Conservation (phyloP, 2,797 vertebrate genomes). For the Stomatorhinus walkeri region DNA sequence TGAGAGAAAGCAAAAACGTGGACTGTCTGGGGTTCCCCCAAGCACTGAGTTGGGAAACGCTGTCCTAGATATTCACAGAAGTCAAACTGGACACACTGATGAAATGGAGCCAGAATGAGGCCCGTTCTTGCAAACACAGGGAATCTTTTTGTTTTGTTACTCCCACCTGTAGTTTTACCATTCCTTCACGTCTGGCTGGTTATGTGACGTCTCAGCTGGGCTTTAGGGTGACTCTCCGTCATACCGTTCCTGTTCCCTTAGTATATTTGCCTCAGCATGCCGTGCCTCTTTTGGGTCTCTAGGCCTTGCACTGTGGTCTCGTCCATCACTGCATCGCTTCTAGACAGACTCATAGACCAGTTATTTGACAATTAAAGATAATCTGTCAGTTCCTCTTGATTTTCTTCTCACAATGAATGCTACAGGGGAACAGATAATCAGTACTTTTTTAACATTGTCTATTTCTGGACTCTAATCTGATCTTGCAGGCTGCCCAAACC, state of each 20-base stretch:
- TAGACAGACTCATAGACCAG: neutral
- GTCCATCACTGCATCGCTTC: neutral
- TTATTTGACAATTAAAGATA: neutral
- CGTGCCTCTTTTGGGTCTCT: neutral
- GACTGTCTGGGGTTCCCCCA: neutral
- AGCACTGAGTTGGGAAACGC: neutral
- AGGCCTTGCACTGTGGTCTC: neutral
- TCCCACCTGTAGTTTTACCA: neutral
- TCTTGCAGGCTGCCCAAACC: neutral
- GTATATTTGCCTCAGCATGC: neutral
- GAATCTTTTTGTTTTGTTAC: neutral
- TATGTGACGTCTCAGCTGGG: neutral
- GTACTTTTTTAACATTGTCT: neutral
- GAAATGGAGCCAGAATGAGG: neutral
- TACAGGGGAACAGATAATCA: neutral
- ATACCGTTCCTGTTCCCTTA: neutral
- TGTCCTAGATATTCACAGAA: neutral
- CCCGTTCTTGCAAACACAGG: neutral
- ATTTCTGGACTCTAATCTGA: neutral
- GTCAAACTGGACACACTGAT: neutral
- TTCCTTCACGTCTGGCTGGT: neutral
- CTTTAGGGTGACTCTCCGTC: neutral
- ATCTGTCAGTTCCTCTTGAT: neutral
- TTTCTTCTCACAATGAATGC: neutral
- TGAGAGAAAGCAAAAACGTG: neutral